Conservation (phyloP, 1,140 invertebrate genomes). For the Drosophila equinoxialis region DNA sequence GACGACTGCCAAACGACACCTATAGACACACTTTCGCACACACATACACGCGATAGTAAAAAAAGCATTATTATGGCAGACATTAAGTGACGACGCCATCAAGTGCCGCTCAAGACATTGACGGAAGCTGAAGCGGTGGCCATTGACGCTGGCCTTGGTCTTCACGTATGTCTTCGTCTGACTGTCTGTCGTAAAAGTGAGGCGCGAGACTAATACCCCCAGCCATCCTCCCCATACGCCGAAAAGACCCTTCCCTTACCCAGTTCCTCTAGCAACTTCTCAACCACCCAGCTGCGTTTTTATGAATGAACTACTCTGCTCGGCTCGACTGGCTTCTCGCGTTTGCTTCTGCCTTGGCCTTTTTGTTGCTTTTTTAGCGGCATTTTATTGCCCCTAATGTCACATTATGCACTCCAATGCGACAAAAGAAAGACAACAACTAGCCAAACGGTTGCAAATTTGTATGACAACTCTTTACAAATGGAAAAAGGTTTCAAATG, state of each 20-base stretch:
- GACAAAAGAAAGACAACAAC: constrained; percentile 21
- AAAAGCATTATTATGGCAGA: constrained; percentile 78
- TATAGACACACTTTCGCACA: constrained; percentile 55
- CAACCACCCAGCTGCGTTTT: constrained; percentile 43
- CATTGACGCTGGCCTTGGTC: constrained; percentile 48
- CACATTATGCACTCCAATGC: constrained; percentile 50
- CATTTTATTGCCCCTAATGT: constrained; percentile 63
- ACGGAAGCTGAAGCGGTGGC: constrained; percentile 64
- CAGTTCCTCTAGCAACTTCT: constrained; percentile 1
- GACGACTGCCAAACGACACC: constrained; percentile 74
- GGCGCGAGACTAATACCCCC: constrained; percentile 56
- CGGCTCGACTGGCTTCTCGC: constrained; percentile 11
- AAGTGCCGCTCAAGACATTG: constrained; percentile 61
- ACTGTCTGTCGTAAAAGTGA: constrained; percentile 48
- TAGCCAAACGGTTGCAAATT: constrained; percentile 25
- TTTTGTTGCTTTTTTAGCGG: constrained; percentile 58
- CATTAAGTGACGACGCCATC: constrained; percentile 63
- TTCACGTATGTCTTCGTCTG: constrained; percentile 23
- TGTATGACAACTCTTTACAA: constrained; percentile 31
- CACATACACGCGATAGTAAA: constrained; percentile 68
- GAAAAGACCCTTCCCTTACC: not conserved
- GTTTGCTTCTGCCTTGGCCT: constrained; percentile 9
- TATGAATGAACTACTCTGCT: constrained; percentile 64
- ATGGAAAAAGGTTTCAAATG: constrained; percentile 14
- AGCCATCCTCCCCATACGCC: constrained; percentile 19